Percentiles rank a stretch among this genome's conserved stretches.
phyloP scores from a whole-genome alignment of 2,888 invertebrate species.

The Macaria liturata region DNA sequence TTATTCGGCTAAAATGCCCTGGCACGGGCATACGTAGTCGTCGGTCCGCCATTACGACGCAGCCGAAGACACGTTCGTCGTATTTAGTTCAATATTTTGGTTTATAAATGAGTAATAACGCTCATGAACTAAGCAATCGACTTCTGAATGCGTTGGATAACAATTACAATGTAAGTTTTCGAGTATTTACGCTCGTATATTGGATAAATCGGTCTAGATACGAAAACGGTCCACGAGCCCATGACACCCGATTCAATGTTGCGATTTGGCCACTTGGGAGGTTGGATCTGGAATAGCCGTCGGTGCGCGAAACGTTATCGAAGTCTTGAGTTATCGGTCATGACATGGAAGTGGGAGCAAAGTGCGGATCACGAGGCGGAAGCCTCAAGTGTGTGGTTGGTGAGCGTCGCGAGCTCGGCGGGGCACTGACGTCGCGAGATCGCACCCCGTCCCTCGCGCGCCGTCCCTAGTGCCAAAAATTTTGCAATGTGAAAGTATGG shows the following conservation, averaged over 20 bases:
- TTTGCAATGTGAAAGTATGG: slow-evolving; percentile 83
- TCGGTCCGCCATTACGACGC: slow-evolving; percentile 84
- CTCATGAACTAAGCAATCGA: slow-evolving; percentile 96
- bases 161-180: slow-evolving; percentile 97
- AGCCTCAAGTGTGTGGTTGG: slow-evolving; percentile 64
- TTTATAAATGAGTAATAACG: slow-evolving; percentile 92
- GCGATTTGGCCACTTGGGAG: slow-evolving; percentile 69
- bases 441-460: slow-evolving; percentile 67
- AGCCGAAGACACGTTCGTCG: slow-evolving; percentile 84
- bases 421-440: slow-evolving; percentile 79
- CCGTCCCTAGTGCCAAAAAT: slow-evolving; percentile 78
- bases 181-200: slow-evolving; percentile 73
- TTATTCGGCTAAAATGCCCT: slow-evolving; percentile 84
- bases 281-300: slow-evolving; percentile 59
- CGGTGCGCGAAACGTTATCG: slow-evolving; percentile 43
- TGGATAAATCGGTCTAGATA: slow-evolving; percentile 68
- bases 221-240: slow-evolving; percentile 80
- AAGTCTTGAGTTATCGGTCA: slow-evolving; percentile 47
- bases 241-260: slow-evolving; percentile 78
- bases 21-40: slow-evolving; percentile 84
- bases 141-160: slow-evolving; percentile 98
- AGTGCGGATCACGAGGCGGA: slow-evolving; percentile 56
- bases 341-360: slow-evolving; percentile 46
- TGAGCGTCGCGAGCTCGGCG: slow-evolving; percentile 72
- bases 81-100: slow-evolving; percentile 84